Conservation (phyloP, 2,888 invertebrate species). For the Poecilus cupreus region DNA sequence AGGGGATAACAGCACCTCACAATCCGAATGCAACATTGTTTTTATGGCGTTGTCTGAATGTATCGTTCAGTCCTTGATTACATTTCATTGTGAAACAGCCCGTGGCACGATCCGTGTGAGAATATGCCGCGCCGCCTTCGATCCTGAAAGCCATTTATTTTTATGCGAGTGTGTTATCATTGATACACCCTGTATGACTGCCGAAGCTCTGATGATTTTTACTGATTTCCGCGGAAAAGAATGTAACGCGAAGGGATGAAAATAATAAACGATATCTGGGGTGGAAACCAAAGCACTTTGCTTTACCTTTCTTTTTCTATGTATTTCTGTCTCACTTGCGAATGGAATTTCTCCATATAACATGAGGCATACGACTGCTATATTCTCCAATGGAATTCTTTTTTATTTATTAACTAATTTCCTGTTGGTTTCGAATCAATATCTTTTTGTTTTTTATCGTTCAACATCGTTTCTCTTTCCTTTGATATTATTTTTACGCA, state of each 20-base stretch:
- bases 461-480: too few relatives aligned
- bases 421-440: too few relatives aligned
- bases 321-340: conserved; percentile 11
- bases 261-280: conserved; percentile 57
- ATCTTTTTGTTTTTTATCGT: too few relatives aligned
- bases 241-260: conserved; percentile 51
- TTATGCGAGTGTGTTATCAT: conserved; percentile 73
- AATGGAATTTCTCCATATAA: conserved; percentile 10
- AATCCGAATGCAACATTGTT: conserved; percentile 72
- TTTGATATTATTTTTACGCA: too few relatives aligned
- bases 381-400: neutral
- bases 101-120: conserved; percentile 59
- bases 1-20: conserved; percentile 64
- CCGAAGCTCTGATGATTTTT: conserved; percentile 68
- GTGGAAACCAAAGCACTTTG: conserved; percentile 42
- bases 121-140: conserved; percentile 62
- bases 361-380: neutral
- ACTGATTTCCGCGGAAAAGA: conserved; percentile 65
- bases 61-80: conserved; percentile 67
- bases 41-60: conserved; percentile 70
- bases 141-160: conserved; percentile 72
- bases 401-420: neutral
- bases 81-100: conserved; percentile 67
- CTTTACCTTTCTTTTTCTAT: conserved; percentile 16
- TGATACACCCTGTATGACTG: conserved; percentile 69